These are phyloP conservation scores for Hirtodrosophila trivittata DNA, from an alignment of 2,888 invertebrate genomes.

Conservation along the genomic window DNA sequence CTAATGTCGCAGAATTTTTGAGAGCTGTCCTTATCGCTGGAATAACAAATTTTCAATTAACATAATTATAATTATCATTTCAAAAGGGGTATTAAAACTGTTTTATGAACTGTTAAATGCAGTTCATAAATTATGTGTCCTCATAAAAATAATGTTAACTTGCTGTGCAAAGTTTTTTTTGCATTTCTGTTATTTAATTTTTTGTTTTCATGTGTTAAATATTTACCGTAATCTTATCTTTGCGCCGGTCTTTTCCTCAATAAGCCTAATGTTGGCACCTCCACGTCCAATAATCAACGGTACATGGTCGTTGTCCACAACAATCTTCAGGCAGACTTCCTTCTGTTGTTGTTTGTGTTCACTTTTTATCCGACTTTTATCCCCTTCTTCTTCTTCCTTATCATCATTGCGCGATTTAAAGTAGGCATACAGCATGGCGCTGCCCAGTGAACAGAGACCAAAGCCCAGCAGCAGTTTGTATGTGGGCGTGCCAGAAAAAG, in stretches of 20 bases:
- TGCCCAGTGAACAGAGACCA: slow-evolving; percentile 88
- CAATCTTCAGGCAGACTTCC: slow-evolving; percentile 85
- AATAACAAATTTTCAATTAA: neutral
- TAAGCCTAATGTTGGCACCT: slow-evolving; percentile 90
- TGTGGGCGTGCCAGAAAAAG: slow-evolving; percentile 75
- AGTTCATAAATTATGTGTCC: too few species aligned
- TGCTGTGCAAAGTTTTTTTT: too few species aligned
- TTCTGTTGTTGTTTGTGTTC: slow-evolving; percentile 66
- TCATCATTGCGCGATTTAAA: slow-evolving; percentile 87
- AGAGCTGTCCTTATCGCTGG: slow-evolving; percentile 85
- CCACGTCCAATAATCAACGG: slow-evolving; percentile 89
- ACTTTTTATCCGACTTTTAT: slow-evolving; percentile 11
- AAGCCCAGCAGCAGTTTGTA: slow-evolving; percentile 87
- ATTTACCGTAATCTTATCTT: slow-evolving; percentile 84
- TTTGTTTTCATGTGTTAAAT: slow-evolving; percentile 24
- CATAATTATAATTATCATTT: too few species aligned
- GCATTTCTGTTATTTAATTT: too few species aligned
- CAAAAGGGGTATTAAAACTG: too few species aligned
- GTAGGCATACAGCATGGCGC: slow-evolving; percentile 88
- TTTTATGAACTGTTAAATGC: too few species aligned
- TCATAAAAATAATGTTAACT: too few species aligned
- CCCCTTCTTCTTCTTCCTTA: slow-evolving; percentile 70
- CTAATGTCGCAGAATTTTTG: slow-evolving; percentile 88
- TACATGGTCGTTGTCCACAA: slow-evolving; percentile 87
- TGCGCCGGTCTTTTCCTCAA: slow-evolving; percentile 90